Evolutionary conservation across 2,888 invertebrate species (phyloP).

Genomic region (Dione vanillae): DNA sequence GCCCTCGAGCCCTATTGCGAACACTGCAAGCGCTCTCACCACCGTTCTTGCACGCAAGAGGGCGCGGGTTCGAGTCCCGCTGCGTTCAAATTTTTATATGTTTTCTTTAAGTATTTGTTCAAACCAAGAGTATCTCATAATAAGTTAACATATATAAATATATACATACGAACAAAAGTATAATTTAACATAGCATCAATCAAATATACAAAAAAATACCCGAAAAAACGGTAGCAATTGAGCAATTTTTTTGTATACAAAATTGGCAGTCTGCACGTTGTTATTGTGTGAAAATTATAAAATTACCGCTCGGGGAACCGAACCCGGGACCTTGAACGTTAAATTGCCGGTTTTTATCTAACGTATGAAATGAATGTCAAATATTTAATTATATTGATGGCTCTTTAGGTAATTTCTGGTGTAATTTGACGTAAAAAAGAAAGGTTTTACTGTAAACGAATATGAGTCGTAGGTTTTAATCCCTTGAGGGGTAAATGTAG

Average conservation of each 20-base stretch:
- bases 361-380: slow-evolving; percentile 18
- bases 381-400: slow-evolving; percentile 11
- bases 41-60: no score
- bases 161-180: background rate
- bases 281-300: slow-evolving; percentile 41
- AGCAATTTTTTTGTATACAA: slow-evolving; percentile 27
- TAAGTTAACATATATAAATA: no score
- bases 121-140: no score
- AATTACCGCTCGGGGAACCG: slow-evolving; percentile 49
- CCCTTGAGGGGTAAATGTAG: no score
- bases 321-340: slow-evolving; percentile 57
- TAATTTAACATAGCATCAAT: background rate
- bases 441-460: no score
- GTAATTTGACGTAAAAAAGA: no score
- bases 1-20: no score
- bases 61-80: no score
- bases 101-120: no score
- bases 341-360: slow-evolving; percentile 37
- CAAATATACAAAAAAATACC: slow-evolving; percentile 8
- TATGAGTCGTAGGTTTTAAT: no score
- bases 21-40: no score
- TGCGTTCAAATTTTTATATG: no score
- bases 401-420: background rate
- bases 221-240: slow-evolving; percentile 30
- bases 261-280: slow-evolving; percentile 35